Evolutionary conservation across 2,888 invertebrate genomes (phyloP).

Genomic region (Calameuta pallipes): DNA sequence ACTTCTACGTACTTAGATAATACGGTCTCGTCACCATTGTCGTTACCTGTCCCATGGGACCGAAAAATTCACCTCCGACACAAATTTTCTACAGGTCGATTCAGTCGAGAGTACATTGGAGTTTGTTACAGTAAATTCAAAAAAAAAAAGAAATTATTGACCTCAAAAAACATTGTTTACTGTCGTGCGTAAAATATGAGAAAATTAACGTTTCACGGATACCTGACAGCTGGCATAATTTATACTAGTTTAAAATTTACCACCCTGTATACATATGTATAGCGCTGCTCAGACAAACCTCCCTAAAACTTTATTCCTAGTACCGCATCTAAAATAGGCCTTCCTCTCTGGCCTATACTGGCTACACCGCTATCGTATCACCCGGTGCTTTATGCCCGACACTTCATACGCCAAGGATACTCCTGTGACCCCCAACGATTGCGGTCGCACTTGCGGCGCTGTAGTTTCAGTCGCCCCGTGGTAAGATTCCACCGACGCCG

Average conservation of each 20-base stretch:
- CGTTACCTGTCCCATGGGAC: neutral
- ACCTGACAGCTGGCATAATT: neutral
- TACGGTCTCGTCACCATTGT: constrained; percentile 5
- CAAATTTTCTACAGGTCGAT: neutral
- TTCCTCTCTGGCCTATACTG: neutral
- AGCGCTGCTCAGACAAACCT: neutral
- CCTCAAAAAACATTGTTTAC: neutral
- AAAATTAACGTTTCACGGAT: neutral
- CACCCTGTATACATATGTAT: neutral
- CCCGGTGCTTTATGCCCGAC: neutral
- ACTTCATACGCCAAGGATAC: neutral
- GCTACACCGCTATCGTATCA: neutral
- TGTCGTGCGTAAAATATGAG: neutral
- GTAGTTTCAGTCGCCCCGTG: neutral
- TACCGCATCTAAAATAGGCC: neutral
- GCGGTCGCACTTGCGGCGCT: neutral
- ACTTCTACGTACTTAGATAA: constrained; percentile 21
- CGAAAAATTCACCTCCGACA: neutral
- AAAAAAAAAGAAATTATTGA: neutral
- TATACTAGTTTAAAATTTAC: too few relatives aligned
- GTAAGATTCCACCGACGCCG: neutral
- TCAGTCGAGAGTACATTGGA: neutral
- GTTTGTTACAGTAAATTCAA: neutral
- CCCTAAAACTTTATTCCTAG: neutral
- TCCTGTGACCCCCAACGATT: neutral